Conservation (phyloP, 2,113 vertebrate genomes). For the Prochilodus magdalenae region DNA sequence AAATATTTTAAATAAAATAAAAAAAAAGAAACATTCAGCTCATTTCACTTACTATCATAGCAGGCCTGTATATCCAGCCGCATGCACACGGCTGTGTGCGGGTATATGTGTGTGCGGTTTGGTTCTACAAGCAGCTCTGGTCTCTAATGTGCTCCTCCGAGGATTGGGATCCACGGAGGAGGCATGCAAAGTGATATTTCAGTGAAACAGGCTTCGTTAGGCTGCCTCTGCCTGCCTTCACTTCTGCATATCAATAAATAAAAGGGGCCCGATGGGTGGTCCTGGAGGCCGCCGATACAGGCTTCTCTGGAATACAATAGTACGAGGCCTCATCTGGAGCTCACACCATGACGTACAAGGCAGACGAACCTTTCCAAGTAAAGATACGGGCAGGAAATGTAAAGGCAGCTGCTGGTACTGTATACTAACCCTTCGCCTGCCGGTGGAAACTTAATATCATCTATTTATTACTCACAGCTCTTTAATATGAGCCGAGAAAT, state of each 20-base stretch:
- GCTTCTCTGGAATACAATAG: neutral
- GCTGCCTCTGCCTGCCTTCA: constrained; percentile 22
- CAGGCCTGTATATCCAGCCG: constrained; percentile 44
- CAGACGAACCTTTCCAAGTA: neutral
- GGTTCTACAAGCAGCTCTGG: neutral
- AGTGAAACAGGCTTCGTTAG: constrained; percentile 43
- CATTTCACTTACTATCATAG: constrained; percentile 9
- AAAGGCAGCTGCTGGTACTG: too few relatives aligned
- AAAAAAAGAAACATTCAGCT: constrained; percentile 41
- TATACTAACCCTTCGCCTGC: too few relatives aligned
- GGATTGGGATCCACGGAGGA: constrained; percentile 55
- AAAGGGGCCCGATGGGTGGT: constrained; percentile 21
- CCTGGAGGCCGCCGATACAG: neutral
- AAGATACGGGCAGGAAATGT: neutral
- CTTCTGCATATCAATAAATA: constrained; percentile 49
- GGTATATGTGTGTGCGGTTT: neutral
- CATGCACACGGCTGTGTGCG: constrained; percentile 52
- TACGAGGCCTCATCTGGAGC: neutral
- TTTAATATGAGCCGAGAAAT: too few relatives aligned
- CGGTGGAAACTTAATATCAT: too few relatives aligned
- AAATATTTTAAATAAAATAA: constrained; percentile 42
- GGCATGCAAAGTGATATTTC: constrained; percentile 46
- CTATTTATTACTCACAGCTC: too few relatives aligned
- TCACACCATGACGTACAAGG: neutral
- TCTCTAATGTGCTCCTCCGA: constrained; percentile 40